A percentile compares a stretch with the other conserved stretches of the same genome.
These are phyloP conservation scores for Craseonycteris thonglongyai DNA, from an alignment of 2,113 vertebrate genomes.

Conservation along the genomic window DNA sequence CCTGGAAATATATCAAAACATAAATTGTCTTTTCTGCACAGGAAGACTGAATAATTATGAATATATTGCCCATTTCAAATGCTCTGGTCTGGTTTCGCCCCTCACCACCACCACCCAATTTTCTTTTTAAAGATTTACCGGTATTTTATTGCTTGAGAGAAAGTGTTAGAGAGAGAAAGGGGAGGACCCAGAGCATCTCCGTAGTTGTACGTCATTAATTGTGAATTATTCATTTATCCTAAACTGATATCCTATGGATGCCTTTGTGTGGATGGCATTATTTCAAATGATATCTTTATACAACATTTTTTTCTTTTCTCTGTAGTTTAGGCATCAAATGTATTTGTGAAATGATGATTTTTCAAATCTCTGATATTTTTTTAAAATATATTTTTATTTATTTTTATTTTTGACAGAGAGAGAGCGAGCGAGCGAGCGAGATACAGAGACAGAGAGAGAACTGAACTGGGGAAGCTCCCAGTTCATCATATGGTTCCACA, in stretches of 20 bases:
- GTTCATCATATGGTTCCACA: no score
- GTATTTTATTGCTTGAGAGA: no score
- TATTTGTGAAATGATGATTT: constrained; percentile 36
- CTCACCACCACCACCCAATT: not conserved
- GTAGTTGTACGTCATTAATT: no score
- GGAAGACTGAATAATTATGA: not conserved
- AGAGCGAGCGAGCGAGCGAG: no score
- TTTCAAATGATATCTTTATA: constrained; percentile 20
- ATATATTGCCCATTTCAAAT: not conserved
- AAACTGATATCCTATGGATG: not conserved
- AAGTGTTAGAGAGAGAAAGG: no score
- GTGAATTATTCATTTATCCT: no score
- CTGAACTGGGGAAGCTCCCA: no score
- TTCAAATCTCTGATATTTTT: constrained; percentile 6
- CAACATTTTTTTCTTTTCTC: not conserved
- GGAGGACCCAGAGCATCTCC: no score
- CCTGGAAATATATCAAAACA: not conserved
- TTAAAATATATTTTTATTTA: no score
- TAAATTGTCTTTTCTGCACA: not conserved
- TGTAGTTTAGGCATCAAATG: not conserved
- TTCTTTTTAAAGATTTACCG: no score
- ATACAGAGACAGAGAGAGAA: no score
- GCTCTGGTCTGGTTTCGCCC: not conserved
- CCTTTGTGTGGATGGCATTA: not conserved
- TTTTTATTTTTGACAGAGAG: no score